Percentiles rank a stretch among this genome's conserved stretches.
These are phyloP conservation scores for Uloborus diversus DNA, from an alignment of 1,140 invertebrate species.

Conservation along the genomic window DNA sequence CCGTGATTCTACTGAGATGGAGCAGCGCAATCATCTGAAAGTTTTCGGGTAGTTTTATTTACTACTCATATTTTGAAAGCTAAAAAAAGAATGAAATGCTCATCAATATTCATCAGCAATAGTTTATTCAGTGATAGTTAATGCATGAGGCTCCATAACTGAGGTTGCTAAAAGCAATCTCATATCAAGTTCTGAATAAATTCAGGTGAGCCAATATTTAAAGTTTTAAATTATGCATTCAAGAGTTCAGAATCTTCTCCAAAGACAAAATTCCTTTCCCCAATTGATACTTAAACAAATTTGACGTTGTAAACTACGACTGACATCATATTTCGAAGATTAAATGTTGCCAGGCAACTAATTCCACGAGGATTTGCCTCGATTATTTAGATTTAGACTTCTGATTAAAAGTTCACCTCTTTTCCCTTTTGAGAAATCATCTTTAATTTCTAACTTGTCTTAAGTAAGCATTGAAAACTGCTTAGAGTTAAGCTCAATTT, in stretches of 20 bases:
- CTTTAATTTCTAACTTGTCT: constrained; percentile 24
- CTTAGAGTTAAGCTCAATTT: constrained; percentile 3
- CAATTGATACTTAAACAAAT: constrained; percentile 17
- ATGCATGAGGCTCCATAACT: too few species aligned
- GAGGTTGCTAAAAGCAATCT: too few species aligned
- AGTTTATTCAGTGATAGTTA: too few species aligned
- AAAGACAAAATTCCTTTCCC: constrained; percentile 21
- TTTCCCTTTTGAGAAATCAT: constrained; percentile 40
- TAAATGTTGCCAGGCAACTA: constrained; percentile 47
- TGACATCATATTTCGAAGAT: constrained; percentile 48
- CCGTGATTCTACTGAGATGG: too few species aligned
- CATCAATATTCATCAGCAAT: too few species aligned
- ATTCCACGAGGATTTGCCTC: constrained; percentile 31
- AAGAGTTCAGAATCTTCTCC: constrained; percentile 26
- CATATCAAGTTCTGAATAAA: too few species aligned
- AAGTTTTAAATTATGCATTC: too few species aligned
- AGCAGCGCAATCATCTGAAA: too few species aligned
- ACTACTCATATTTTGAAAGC: too few species aligned
- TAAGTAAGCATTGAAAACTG: neutral
- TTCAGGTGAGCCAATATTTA: too few species aligned
- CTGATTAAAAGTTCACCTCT: constrained; percentile 30
- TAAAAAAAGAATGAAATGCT: too few species aligned
- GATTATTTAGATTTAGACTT: constrained; percentile 40
- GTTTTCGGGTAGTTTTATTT: too few species aligned
- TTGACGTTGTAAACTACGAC: constrained; percentile 22